These are phyloP conservation scores for Nasonovia ribisnigri DNA, from an alignment of 2,888 invertebrate species.

Conservation along the genomic window DNA sequence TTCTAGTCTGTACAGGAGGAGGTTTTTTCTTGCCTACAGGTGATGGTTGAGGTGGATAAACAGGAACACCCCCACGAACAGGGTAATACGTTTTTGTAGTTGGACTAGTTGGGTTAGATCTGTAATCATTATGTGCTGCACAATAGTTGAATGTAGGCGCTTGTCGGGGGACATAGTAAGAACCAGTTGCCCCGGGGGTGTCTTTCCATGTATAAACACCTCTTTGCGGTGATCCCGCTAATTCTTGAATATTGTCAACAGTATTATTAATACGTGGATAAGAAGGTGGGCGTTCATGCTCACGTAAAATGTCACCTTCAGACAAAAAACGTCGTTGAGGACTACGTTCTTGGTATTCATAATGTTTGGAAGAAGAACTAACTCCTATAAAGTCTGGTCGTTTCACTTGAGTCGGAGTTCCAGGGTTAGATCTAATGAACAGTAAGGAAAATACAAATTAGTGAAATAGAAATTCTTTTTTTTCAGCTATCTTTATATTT, in stretches of 20 bases:
- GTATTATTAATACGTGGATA: slow-evolving; percentile 81
- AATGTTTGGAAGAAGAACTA: slow-evolving; percentile 69
- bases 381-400: slow-evolving; percentile 90
- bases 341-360: slow-evolving; percentile 73
- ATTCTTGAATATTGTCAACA: slow-evolving; percentile 88
- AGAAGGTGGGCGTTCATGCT: slow-evolving; percentile 73
- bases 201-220: slow-evolving; percentile 86
- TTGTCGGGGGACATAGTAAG: slow-evolving; percentile 70
- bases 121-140: slow-evolving; percentile 73
- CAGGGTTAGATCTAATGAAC: slow-evolving; percentile 85
- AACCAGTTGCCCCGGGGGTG: slow-evolving; percentile 74
- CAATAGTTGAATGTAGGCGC: slow-evolving; percentile 68
- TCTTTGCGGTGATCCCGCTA: slow-evolving; percentile 89
- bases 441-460: slow-evolving; percentile 26
- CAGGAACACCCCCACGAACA: slow-evolving; percentile 78
- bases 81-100: slow-evolving; percentile 74
- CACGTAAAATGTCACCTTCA: slow-evolving; percentile 83
- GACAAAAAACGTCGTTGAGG: slow-evolving; percentile 85
- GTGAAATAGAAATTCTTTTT: not conserved
- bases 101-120: slow-evolving; percentile 83
- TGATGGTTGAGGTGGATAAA: slow-evolving; percentile 75
- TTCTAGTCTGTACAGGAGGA: slow-evolving; percentile 67
- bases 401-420: slow-evolving; percentile 90
- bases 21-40: slow-evolving; percentile 66
- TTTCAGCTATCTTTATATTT: not conserved